Evolutionary conservation across 92 coral and sea anemone species (phyloP).

Genomic region (Anthopleura xanthogrammica): DNA sequence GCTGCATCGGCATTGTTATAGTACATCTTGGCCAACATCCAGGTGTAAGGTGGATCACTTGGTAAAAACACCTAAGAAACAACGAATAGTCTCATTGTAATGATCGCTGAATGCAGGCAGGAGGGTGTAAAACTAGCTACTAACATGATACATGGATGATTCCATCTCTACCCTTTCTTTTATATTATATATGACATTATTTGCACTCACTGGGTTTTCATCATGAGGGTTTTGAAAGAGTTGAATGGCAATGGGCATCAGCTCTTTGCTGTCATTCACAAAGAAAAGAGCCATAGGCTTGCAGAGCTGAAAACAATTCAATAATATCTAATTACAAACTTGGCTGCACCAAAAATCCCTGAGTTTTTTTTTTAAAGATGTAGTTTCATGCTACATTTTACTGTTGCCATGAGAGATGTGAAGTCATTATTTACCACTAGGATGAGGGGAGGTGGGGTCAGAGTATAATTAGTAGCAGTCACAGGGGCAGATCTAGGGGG

Average conservation of each 20-base stretch:
- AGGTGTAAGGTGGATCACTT: constrained; percentile 87
- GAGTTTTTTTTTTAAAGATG: too few species aligned
- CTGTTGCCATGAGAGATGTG: too few species aligned
- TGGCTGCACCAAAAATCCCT: too few species aligned
- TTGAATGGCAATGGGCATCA: constrained; percentile 97
- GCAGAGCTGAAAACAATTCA: constrained; percentile 51
- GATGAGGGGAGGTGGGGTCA: too few species aligned
- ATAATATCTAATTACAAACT: not conserved
- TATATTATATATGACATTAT: not conserved
- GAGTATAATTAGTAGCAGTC: too few species aligned
- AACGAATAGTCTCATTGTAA: not conserved
- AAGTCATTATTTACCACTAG: too few species aligned
- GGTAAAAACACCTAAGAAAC: constrained; percentile 79
- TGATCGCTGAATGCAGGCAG: too few species aligned
- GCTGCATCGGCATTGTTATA: constrained; percentile 97
- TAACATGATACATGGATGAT: too few species aligned
- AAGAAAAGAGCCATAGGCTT: constrained; percentile 92
- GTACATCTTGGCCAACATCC: constrained; percentile 98
- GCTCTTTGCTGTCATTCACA: constrained; percentile 62
- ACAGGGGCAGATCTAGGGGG: too few species aligned
- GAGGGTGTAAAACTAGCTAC: too few species aligned
- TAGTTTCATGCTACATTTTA: too few species aligned
- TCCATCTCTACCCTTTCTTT: not conserved
- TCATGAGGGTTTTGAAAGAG: constrained; percentile 85
- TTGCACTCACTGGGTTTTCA: constrained; percentile 75